Conservation (phyloP, 1,140 invertebrate genomes). For the Halictus rubicundus region DNA sequence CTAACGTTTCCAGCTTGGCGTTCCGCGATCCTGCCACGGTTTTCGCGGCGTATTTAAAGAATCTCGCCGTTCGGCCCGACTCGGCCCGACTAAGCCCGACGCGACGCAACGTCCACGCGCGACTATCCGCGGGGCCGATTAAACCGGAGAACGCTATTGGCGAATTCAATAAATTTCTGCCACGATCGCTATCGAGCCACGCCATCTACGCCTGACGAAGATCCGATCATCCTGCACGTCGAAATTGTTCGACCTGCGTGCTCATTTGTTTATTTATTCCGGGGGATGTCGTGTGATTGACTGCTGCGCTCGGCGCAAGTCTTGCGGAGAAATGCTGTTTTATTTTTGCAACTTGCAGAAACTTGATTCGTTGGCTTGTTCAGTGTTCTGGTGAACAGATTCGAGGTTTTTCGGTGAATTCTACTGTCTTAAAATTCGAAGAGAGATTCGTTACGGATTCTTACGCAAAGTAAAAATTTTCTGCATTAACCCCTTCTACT, state of each 20-base stretch:
- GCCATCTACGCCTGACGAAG: neutral
- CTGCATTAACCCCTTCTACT: too few relatives aligned
- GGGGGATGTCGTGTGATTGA: neutral
- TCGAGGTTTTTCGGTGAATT: too few relatives aligned
- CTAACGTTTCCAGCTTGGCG: neutral
- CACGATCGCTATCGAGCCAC: conserved; percentile 8
- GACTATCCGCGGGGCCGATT: conserved; percentile 21
- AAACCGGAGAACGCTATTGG: conserved; percentile 33
- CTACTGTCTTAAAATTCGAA: too few relatives aligned
- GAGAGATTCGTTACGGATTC: too few relatives aligned
- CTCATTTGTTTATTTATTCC: neutral
- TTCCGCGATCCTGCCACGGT: conserved; percentile 8
- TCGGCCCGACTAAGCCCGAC: neutral
- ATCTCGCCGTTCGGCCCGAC: neutral
- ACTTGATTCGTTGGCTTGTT: too few relatives aligned
- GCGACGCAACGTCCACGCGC: neutral
- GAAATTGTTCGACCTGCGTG: too few relatives aligned
- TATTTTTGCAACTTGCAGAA: too few relatives aligned
- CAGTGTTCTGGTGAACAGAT: too few relatives aligned
- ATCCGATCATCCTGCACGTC: neutral
- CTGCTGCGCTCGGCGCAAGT: neutral
- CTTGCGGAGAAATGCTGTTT: too few relatives aligned
- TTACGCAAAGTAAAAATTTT: too few relatives aligned
- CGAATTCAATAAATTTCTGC: conserved; percentile 45
- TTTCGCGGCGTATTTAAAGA: conserved; percentile 34